Evolutionary conservation across 1,140 invertebrate genomes (phyloP).

Genomic region (Diabrotica undecimpunctata): DNA sequence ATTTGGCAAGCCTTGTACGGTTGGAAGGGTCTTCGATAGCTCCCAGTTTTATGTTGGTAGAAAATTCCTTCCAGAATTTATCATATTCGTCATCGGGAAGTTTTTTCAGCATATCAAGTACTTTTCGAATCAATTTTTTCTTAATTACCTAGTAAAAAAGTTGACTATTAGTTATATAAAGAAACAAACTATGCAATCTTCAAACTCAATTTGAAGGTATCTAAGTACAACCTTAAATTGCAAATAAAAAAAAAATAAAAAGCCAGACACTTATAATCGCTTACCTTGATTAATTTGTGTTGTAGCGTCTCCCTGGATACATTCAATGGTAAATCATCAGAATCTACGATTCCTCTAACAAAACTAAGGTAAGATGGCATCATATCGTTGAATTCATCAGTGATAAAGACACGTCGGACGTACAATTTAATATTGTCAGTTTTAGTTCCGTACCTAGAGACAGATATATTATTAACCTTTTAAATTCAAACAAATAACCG

Average conservation of each 20-base stretch:
- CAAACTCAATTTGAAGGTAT: too few relatives aligned
- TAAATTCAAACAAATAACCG: too few relatives aligned
- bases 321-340: conserved; percentile 98
- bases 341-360: conserved; percentile 94
- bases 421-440: conserved; percentile 95
- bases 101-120: conserved; percentile 98
- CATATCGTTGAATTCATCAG: conserved; percentile 99
- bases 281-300: conserved; percentile 92
- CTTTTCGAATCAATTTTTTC: conserved; percentile 97
- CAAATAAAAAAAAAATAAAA: too few relatives aligned
- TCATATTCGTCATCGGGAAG: conserved; percentile 87
- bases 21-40: conserved; percentile 98
- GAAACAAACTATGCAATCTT: too few relatives aligned
- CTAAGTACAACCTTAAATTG: too few relatives aligned
- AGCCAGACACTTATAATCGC: too few relatives aligned
- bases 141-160: conserved; percentile 68
- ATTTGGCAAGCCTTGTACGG: conserved; percentile 89
- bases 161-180: too few relatives aligned
- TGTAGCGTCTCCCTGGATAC: conserved; percentile 97
- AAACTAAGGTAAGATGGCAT: conserved; percentile 98
- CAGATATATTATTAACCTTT: too few relatives aligned
- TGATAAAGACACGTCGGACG: conserved; percentile 97
- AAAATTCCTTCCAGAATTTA: conserved; percentile 99
- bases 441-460: conserved; percentile 78
- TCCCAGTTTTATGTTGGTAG: conserved; percentile 82